Evolutionary conservation across 2,888 invertebrate genomes (phyloP), one percentile per base, ranked within the genome.

Genomic region (Prenolepis imparis): DNA sequence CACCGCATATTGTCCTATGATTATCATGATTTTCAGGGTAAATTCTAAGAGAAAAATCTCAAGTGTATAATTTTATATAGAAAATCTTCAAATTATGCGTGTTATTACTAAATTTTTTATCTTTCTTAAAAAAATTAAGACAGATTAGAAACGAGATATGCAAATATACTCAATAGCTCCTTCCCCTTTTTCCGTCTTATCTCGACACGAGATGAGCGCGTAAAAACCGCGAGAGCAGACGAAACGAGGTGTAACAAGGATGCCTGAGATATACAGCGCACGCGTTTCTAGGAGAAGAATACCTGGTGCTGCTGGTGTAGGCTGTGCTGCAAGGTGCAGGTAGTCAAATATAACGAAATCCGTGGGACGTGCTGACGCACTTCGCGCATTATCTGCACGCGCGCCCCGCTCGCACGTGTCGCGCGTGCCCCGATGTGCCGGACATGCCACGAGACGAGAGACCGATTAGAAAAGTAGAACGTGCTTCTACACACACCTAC

Each of bases 281-380:
- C 67, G 15, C 55, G 32, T 70, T 80, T 41, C 8, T 12, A 66
- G 36, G 48, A n/a, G 15, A 21, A 59, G 32, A 12, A 70, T 80
- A 70, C 21, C 11, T 11, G 28, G 12, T 18, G 63, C 21, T 15
- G 55, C 15, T 36, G 32, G n/a, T 15, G 44, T 15, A n/a, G 18
- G n/a, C 8, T 24, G n/a, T 55, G 36, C 5, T 36, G 44, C 21
- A 59, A 24, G 44, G 44, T 78, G 44, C 70, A 61, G 32, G 44
- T 70, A 70, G 78, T 59, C 59, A 78, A 78, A 78, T 70, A 59
- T 78, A 78, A 68, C 78, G n/a, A 48, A 78, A 78, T 78, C 78
- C 78, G 78, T 78, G 70, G 78, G 78, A 78, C 44, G 78, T 78
- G 59, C 78, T 78, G 78, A 78, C 78, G 78, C 68, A 78, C 70